Evolutionary conservation across 2,888 invertebrate species (phyloP).

Genomic region (Sinohyriopsis cumingii): DNA sequence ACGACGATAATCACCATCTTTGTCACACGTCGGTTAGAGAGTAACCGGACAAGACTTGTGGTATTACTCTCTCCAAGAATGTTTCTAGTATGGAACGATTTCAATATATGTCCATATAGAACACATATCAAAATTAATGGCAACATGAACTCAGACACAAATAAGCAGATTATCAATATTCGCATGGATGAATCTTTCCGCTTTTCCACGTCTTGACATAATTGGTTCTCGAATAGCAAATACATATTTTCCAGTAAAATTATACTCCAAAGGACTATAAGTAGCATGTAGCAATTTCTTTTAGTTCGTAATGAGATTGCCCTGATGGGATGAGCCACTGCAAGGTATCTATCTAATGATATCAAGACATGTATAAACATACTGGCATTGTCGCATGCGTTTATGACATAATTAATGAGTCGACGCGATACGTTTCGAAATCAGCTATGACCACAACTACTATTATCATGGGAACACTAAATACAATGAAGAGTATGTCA

Average conservation of each 20-base stretch:
- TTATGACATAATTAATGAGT: conserved; percentile 89
- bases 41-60: conserved; percentile 85
- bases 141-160: conserved; percentile 87
- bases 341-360: conserved; percentile 88
- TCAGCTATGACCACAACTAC: conserved; percentile 80
- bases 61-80: conserved; percentile 77
- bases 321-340: conserved; percentile 89
- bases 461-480: conserved; percentile 92
- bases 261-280: conserved; percentile 84
- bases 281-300: conserved; percentile 83
- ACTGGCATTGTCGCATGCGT: conserved; percentile 90
- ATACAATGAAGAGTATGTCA: conserved; percentile 88
- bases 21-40: conserved; percentile 82
- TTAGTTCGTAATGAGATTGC: conserved; percentile 87
- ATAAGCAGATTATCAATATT: conserved; percentile 72
- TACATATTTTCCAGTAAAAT: conserved; percentile 73
- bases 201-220: conserved; percentile 64
- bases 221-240: conserved; percentile 29
- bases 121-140: conserved; percentile 88
- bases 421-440: conserved; percentile 89
- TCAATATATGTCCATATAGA: conserved; percentile 88
- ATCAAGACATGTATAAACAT: conserved; percentile 91
- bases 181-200: conserved; percentile 3
- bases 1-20: conserved; percentile 91
- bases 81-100: conserved; percentile 84